A percentile compares a stretch with the other conserved stretches of the same genome.
Conservation (phyloP, 1,140 invertebrate species). For the Apocrypta bakeri region DNA sequence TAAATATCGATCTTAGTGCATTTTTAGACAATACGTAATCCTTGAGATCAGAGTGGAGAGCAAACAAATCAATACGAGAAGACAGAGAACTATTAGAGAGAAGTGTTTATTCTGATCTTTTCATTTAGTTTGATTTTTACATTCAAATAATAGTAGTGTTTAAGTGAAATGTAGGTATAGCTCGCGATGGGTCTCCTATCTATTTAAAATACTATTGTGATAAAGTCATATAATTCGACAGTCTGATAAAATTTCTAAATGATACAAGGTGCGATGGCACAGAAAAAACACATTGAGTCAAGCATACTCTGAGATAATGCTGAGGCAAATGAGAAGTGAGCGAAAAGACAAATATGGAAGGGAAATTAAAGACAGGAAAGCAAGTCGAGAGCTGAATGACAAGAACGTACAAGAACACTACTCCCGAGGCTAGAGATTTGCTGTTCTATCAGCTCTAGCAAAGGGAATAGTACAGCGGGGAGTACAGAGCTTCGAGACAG, state of each 20-base stretch:
- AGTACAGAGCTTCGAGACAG: not conserved
- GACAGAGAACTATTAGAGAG: not conserved
- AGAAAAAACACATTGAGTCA: not conserved
- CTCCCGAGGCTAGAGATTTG: not conserved
- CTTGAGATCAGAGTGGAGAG: not conserved
- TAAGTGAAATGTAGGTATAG: no score
- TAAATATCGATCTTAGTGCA: not conserved
- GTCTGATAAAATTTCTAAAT: no score
- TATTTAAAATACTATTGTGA: no score
- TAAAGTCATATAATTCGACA: no score
- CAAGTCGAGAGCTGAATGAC: not conserved
- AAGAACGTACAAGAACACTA: constrained; percentile 2
- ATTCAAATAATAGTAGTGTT: no score
- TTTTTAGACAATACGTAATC: not conserved
- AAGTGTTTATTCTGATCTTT: no score
- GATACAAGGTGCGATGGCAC: not conserved
- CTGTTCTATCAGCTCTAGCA: not conserved
- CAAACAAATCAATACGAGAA: not conserved
- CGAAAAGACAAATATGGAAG: not conserved
- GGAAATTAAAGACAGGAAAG: not conserved
- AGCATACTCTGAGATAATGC: not conserved
- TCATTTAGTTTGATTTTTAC: no score
- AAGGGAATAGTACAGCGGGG: not conserved
- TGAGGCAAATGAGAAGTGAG: not conserved
- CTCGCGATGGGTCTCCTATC: no score